A percentile compares a stretch with the other conserved stretches of the same genome.
phyloP scores from a whole-genome alignment of 2,888 invertebrate species.

The Aspidapion aeneum region DNA sequence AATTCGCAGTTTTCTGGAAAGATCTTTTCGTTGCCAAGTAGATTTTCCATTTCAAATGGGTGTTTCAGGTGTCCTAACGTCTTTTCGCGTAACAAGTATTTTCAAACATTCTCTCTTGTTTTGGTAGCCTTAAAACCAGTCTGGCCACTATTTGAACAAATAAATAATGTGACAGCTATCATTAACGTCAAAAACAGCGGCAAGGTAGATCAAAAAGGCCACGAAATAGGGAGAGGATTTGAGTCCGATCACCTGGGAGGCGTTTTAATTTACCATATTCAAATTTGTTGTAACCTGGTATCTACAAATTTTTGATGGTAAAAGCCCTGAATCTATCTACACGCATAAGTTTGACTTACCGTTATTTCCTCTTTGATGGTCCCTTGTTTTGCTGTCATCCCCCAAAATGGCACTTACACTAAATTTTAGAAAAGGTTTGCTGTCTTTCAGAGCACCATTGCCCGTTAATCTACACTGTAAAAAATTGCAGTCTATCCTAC shows the following conservation, averaged over 20 bases:
- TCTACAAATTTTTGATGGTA: too few species aligned
- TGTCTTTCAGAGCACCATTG: constrained; percentile 39
- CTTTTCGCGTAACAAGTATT: constrained; percentile 43
- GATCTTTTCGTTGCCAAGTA: constrained; percentile 43
- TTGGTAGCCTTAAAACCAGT: too few species aligned
- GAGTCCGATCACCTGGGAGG: too few species aligned
- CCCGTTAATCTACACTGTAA: constrained; percentile 44
- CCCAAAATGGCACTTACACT: constrained; percentile 91
- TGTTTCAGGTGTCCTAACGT: constrained; percentile 45
- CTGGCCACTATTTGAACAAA: too few species aligned
- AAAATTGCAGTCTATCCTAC: constrained; percentile 54
- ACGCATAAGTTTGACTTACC: too few species aligned
- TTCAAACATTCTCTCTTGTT: constrained; percentile 43
- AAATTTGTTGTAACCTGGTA: too few species aligned
- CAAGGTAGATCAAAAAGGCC: too few species aligned
- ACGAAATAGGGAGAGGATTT: too few species aligned
- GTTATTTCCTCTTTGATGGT: constrained; percentile 26
- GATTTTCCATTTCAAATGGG: constrained; percentile 47
- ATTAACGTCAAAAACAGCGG: too few species aligned
- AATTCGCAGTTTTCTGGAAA: constrained; percentile 38
- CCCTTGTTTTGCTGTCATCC: constrained; percentile 46
- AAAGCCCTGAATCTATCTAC: too few species aligned
- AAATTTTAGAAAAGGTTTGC: constrained; percentile 81
- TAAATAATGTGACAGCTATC: too few species aligned
- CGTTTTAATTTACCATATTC: too few species aligned